Conservation (phyloP, 2,888 invertebrate species). For the Andrena flavipes region DNA sequence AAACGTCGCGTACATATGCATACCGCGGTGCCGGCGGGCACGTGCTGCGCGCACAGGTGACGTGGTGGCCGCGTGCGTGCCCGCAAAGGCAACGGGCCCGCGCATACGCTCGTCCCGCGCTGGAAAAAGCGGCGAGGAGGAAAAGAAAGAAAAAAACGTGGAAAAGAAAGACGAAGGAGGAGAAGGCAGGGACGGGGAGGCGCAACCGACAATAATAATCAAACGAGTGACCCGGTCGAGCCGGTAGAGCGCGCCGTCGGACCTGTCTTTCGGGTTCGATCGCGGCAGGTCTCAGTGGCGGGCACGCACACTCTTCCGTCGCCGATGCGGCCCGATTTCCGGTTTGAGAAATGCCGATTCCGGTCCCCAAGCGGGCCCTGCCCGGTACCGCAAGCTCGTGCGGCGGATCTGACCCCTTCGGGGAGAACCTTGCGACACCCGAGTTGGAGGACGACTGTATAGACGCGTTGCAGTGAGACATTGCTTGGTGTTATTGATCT, state of each 20-base stretch:
- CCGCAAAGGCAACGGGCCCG: conserved; percentile 56
- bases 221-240: conserved; percentile 68
- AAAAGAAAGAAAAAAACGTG: conserved; percentile 17
- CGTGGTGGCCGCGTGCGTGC: conserved; percentile 60
- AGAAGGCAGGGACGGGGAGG: conserved; percentile 9
- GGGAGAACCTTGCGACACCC: conserved; percentile 40
- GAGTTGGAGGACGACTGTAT: neutral
- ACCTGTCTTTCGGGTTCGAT: conserved; percentile 79
- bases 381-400: conserved; percentile 57
- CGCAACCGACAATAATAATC: conserved; percentile 67
- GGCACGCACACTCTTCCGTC: conserved; percentile 35
- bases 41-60: conserved; percentile 71
- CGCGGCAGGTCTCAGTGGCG: conserved; percentile 37
- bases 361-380: conserved; percentile 68
- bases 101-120: conserved; percentile 19
- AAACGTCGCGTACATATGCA: conserved; percentile 44
- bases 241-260: conserved; percentile 68
- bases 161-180: conserved; percentile 9
- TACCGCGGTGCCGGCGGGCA: conserved; percentile 54
- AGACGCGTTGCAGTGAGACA: neutral
- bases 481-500: neutral
- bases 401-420: conserved; percentile 22
- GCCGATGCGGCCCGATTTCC: conserved; percentile 68
- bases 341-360: conserved; percentile 74
- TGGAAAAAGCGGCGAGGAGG: conserved; percentile 33